phyloP scores from a whole-genome alignment of 2,797 vertebrate genomes.

The Phaenicophaeus curvirostris region DNA sequence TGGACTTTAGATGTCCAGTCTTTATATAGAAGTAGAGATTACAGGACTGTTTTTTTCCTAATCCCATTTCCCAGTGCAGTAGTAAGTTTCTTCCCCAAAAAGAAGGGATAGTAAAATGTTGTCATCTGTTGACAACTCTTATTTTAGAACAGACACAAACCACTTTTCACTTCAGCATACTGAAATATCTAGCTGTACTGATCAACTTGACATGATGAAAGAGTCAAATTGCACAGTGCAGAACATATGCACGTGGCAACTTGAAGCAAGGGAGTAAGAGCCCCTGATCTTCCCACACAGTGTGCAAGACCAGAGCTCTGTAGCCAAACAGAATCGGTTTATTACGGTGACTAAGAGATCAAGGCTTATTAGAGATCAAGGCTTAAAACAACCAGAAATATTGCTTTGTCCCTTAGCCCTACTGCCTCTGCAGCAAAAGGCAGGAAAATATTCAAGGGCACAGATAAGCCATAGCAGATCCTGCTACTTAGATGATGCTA shows the following conservation, averaged over 20 bases:
- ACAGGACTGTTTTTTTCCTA: background rate
- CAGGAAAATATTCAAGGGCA: background rate
- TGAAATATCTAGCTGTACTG: background rate
- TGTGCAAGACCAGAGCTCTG: background rate
- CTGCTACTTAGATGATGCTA: background rate
- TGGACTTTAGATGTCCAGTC: background rate
- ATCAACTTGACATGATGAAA: background rate
- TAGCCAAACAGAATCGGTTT: background rate
- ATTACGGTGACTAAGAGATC: background rate
- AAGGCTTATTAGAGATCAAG: background rate
- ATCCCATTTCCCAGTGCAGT: background rate
- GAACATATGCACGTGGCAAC: background rate
- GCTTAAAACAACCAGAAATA: background rate
- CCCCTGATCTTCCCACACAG: background rate
- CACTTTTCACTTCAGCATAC: background rate
- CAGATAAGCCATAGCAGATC: background rate
- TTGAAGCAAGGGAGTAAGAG: background rate
- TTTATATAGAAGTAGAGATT: background rate
- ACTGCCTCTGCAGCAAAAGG: background rate
- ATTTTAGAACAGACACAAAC: background rate
- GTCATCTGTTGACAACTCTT: background rate
- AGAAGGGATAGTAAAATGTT: background rate
- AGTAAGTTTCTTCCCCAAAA: background rate
- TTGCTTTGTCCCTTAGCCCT: background rate
- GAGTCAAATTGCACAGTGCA: background rate